Conservation (phyloP, 2,888 invertebrate genomes). For the Sisyra terminalis region DNA sequence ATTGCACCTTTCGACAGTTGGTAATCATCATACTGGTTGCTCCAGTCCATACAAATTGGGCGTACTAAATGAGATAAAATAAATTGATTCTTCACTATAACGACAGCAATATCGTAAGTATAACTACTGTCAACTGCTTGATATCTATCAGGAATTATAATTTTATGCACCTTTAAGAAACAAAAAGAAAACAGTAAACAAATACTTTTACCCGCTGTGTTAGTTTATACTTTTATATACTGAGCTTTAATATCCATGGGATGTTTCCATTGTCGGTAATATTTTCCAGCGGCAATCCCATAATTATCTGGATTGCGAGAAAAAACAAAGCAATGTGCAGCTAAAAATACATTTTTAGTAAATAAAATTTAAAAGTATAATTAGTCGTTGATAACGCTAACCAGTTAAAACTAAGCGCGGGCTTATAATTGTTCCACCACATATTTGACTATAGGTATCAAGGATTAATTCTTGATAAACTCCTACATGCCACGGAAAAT, state of each 20-base stretch:
- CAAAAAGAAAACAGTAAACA: neutral
- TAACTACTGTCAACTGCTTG: constrained; percentile 16
- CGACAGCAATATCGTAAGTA: constrained; percentile 21
- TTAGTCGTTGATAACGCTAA: constrained; percentile 12
- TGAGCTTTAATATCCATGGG: constrained; percentile 17
- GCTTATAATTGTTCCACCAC: constrained; percentile 21
- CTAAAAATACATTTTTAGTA: constrained; percentile 13
- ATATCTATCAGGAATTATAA: constrained; percentile 15
- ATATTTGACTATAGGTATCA: constrained; percentile 12
- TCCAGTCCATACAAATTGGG: constrained; percentile 22
- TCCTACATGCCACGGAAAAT: constrained; percentile 22
- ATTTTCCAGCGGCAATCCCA: constrained; percentile 20
- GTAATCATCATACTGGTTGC: constrained; percentile 10
- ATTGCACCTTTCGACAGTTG: too few species aligned
- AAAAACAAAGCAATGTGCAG: constrained; percentile 21
- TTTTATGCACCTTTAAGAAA: constrained; percentile 14
- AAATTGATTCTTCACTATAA: constrained; percentile 19
- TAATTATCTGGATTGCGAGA: constrained; percentile 10
- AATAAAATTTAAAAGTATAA: too few species aligned
- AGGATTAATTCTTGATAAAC: constrained; percentile 14
- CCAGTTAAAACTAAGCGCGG: constrained; percentile 19
- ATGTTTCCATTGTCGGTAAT: constrained; percentile 18
- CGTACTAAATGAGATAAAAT: constrained; percentile 19
- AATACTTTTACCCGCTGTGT: constrained; percentile 11
- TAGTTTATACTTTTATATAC: constrained; percentile 14